Evolutionary conservation across 2,113 vertebrate genomes (phyloP), one percentile per base, ranked within the genome.

Genomic region (Chionis minor): DNA sequence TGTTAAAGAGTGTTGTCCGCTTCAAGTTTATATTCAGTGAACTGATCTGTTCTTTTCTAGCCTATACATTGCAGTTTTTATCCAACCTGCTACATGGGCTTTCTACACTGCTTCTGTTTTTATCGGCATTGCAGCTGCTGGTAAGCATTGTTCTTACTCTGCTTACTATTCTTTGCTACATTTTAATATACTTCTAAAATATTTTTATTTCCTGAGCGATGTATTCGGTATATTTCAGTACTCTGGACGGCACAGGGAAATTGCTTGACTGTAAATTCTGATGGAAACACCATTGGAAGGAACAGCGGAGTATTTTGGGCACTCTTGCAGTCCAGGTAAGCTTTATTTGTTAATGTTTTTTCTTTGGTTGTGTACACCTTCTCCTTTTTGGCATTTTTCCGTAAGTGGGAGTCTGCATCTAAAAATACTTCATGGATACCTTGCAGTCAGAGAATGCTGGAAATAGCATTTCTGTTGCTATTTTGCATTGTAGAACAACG

Each of bases 301-400:
- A 99, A 99, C 97, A 99, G 99, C 70, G 99, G 99, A 4, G 98
- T 99, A 47, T 99, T 99, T 84, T 99, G 99, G 99, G 99, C 99
- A 1, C 98, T 99, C 66, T 96, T 99, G 45, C 99, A 99, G 92
- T 99, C 98, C 90, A 99, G 99, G 99, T 99, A 96, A 51, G 10
- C 27, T 86, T 65, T 47, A 84, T 95, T 89, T 66, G 16, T 74
- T 77, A 17, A 16, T 35, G n/a, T 55, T 10, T 9, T 30, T 19
- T 38, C 38, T 75, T 65, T 74, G 6, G 5, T 79, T 81, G 27
- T 40, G 10, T 73, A n/a, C 27, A 58, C 19, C 24, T 49, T 62
- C 66, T 69, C 10, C 59, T 58, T 85, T 58, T 71, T 79, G 44
- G 44, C 8, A 27, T 45, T 9, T 88, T 72, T 72, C 82, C n/a